Percentiles rank a stretch among this genome's conserved stretches.
These are phyloP conservation scores for Aleiodes testaceus DNA, from an alignment of 2,888 invertebrate genomes.

Conservation along the genomic window DNA sequence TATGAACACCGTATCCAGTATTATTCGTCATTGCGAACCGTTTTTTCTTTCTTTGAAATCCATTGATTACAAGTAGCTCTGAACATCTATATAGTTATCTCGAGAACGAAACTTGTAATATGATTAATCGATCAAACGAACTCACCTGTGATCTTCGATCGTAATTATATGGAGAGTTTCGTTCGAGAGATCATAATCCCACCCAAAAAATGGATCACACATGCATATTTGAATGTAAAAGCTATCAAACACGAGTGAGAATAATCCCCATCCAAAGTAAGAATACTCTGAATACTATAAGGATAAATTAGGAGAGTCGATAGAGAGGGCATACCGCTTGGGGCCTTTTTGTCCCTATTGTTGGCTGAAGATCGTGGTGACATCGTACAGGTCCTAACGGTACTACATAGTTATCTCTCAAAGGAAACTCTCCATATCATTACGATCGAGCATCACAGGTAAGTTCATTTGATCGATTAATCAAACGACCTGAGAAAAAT, in stretches of 20 bases:
- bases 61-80: conserved; percentile 4
- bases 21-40: not conserved
- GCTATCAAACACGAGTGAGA: not conserved
- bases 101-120: conserved; percentile 30
- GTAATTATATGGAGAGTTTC: conserved; percentile 32
- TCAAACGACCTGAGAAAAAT: too few relatives aligned
- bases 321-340: not conserved
- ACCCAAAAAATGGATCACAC: not conserved
- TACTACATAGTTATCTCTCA: conserved; percentile 17
- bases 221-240: too few relatives aligned
- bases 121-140: conserved; percentile 30
- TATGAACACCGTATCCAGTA: too few relatives aligned
- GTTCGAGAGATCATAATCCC: conserved; percentile 32
- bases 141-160: conserved; percentile 19
- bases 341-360: not conserved
- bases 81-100: conserved; percentile 32
- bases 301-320: not conserved
- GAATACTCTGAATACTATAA: not conserved
- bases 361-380: not conserved
- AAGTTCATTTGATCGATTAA: conserved; percentile 24
- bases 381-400: too few relatives aligned
- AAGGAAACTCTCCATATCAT: conserved; percentile 35
- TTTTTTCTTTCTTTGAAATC: not conserved
- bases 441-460: conserved; percentile 20
- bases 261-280: not conserved